A percentile compares a stretch with the other conserved stretches of the same genome.
Evolutionary conservation across 2,797 vertebrate genomes (phyloP).

Genomic region (Enteromius mattozi): DNA sequence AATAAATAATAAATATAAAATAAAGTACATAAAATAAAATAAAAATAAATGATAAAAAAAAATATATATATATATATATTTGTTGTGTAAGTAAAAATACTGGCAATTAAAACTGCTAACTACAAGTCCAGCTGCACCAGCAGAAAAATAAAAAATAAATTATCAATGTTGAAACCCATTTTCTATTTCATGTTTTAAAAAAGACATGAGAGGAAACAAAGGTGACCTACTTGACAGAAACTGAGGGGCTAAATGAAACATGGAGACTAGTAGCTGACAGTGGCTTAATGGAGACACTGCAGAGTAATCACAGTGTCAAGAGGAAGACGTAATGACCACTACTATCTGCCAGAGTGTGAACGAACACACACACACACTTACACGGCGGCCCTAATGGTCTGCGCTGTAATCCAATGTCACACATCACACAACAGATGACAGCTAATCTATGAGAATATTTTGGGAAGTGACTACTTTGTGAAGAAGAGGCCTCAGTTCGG

Average conservation of each 20-base stretch:
- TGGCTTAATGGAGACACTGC: slow-evolving; percentile 35
- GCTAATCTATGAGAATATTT: slow-evolving; percentile 40
- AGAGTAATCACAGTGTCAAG: slow-evolving; percentile 36
- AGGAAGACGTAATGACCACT: slow-evolving; percentile 38
- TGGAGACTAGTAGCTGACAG: slow-evolving; percentile 24
- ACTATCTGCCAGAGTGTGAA: slow-evolving; percentile 13
- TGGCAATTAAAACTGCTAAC: not conserved
- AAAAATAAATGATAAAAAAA: too few relatives aligned
- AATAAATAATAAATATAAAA: too few relatives aligned
- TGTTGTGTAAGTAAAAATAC: not conserved
- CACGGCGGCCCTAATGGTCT: not conserved
- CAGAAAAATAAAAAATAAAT: not conserved
- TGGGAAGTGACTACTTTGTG: slow-evolving; percentile 8
- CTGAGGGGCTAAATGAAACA: slow-evolving; percentile 7
- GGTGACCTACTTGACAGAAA: slow-evolving; percentile 14
- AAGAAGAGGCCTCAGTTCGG: not conserved
- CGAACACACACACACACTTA: slow-evolving; percentile 7
- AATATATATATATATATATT: too few relatives aligned
- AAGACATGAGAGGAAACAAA: slow-evolving; percentile 18
- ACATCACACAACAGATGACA: slow-evolving; percentile 14
- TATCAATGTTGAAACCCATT: not conserved
- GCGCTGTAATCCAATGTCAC: slow-evolving; percentile 36
- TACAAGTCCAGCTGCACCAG: not conserved
- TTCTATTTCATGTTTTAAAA: not conserved
- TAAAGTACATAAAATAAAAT: too few relatives aligned